A percentile compares a stretch with the other conserved stretches of the same genome.
These are phyloP conservation scores for Theodoxus fluviatilis DNA, from an alignment of 2,888 invertebrate species.

Conservation along the genomic window DNA sequence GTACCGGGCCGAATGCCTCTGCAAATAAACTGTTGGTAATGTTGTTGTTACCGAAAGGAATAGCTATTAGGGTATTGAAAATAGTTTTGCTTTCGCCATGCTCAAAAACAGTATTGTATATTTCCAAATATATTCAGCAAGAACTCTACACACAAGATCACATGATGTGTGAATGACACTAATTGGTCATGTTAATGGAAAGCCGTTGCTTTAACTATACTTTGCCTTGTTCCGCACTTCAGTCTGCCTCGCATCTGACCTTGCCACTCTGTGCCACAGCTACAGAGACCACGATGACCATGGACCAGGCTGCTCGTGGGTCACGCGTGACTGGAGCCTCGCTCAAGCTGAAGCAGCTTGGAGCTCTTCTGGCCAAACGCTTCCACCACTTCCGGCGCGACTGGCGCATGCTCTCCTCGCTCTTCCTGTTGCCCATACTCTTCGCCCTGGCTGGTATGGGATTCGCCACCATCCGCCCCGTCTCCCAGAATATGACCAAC, in stretches of 20 bases:
- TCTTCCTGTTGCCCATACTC: slow-evolving; percentile 62
- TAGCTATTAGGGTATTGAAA: too few species aligned
- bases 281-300: slow-evolving; percentile 26
- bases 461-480: slow-evolving; percentile 57
- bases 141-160: too few species aligned
- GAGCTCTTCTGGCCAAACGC: slow-evolving; percentile 61
- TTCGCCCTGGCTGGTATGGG: slow-evolving; percentile 63
- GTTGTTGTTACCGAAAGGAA: too few species aligned
- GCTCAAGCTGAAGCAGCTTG: slow-evolving; percentile 42
- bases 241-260: not conserved
- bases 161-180: too few species aligned
- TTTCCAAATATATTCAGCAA: too few species aligned
- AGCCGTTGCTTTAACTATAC: not conserved
- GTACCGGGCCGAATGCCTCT: too few species aligned
- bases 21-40: too few species aligned
- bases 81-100: too few species aligned
- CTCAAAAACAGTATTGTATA: too few species aligned
- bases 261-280: too few species aligned
- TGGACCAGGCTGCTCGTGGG: not conserved
- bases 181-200: not conserved
- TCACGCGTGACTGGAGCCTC: slow-evolving; percentile 30
- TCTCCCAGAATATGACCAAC: slow-evolving; percentile 43
- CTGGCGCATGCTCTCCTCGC: slow-evolving; percentile 58
- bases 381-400: slow-evolving; percentile 63
- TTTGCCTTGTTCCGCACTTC: slow-evolving; percentile 9